Evolutionary conservation across 2,113 vertebrate species (phyloP), one percentile per base, ranked within the genome.

Genomic region (Laticauda colubrina): DNA sequence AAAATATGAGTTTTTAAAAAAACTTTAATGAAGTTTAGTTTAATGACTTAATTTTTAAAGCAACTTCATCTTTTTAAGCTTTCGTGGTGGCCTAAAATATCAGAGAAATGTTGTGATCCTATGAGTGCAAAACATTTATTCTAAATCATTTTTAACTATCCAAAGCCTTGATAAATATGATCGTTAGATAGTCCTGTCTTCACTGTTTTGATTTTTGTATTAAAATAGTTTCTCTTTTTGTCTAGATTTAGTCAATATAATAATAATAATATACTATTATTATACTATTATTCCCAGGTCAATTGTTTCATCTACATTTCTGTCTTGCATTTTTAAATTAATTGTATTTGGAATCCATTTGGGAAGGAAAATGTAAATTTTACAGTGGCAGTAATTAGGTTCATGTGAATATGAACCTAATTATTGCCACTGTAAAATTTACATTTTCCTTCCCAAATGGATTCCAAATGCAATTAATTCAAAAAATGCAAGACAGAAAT

Each of bases 401-500:
- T 39, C 34, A 39, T 39, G 34, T 39, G 34, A 39, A 39, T 39
- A 39, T 39, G 34, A 39, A 39, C 45, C 45, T 45, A 45, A 45
- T 45, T 45, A 45, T 45, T 45, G 45, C 45, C 45, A 45, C 90
- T 94, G 55, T 88, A 34, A n/a, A 34, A 55, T 88, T 95, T 96
- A 93, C 92, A 89, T 94, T 95, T 96, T 93, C 88, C 93, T 97
- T 95, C 92, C 95, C 94, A 97, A 97, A 96, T 96, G 95, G 96
- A 96, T 97, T 97, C 88, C 51, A 51, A 53, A 53, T 53, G 51
- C 2, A 53, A 53, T 53, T 53, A 53, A 53, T 53, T 53, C 12
- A 11, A 53, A 53, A 53, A 53, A 53, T 53, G 51, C 51, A 51
- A 51, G 48, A 51, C 1, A 51, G 48, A 51, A 51, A 51, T 51